Conservation (phyloP, 2,797 vertebrate species). For the Parauchenoglanis punctatus region DNA sequence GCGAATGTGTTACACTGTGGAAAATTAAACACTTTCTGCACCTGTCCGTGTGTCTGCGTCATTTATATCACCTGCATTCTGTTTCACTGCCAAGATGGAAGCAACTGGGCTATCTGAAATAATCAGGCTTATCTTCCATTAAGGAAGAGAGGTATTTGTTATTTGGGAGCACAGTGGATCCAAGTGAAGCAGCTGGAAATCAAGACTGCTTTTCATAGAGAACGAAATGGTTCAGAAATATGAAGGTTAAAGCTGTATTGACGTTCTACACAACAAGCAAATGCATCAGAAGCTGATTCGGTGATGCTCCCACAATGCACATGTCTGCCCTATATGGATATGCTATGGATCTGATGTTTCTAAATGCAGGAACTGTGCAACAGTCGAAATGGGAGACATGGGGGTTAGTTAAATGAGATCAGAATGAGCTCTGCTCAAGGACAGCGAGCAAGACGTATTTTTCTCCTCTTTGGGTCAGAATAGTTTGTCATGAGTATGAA, state of each 20-base stretch:
- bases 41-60: background rate
- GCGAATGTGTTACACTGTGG: background rate
- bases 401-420: slow-evolving; percentile 42
- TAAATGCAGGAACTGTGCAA: slow-evolving; percentile 53
- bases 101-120: background rate
- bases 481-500: slow-evolving; percentile 97
- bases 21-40: background rate
- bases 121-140: background rate
- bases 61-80: background rate
- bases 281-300: slow-evolving; percentile 44
- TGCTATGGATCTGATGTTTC: slow-evolving; percentile 48
- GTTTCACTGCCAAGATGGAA: background rate
- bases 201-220: background rate
- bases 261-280: slow-evolving; percentile 26
- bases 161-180: slow-evolving; percentile 2
- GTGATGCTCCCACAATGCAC: slow-evolving; percentile 52
- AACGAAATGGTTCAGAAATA: background rate
- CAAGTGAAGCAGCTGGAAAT: slow-evolving; percentile 9
- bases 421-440: slow-evolving; percentile 31
- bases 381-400: slow-evolving; percentile 46
- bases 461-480: slow-evolving; percentile 77
- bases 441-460: slow-evolving; percentile 52
- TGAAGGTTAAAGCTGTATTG: slow-evolving; percentile 4
- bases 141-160: background rate
- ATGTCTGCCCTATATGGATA: slow-evolving; percentile 51